Conservation (phyloP, 2,888 invertebrate genomes). For the Hypercompe scribonia region DNA sequence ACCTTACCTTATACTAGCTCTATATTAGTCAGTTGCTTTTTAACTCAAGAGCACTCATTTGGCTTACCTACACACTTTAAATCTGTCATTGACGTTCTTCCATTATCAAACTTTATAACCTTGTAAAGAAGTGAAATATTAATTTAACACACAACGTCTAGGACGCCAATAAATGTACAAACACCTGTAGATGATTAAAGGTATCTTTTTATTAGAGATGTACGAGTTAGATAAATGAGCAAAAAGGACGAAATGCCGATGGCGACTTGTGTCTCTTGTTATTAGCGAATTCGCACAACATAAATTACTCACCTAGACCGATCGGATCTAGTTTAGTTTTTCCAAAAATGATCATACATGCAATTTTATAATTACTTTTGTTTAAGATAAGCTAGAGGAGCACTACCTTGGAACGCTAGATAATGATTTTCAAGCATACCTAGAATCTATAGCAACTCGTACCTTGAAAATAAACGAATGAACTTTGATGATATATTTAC, state of each 20-base stretch:
- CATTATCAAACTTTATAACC: slow-evolving; percentile 3
- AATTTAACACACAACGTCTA: slow-evolving; percentile 4
- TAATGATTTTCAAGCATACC: not conserved
- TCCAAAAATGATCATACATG: not conserved
- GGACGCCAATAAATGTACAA: slow-evolving; percentile 1
- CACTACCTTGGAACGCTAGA: not conserved
- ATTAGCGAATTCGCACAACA: not conserved
- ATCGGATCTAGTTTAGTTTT: not conserved
- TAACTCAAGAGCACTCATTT: not conserved
- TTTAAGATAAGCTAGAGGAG: not conserved
- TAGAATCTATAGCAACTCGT: not conserved
- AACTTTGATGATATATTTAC: not conserved
- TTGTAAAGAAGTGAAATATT: not conserved
- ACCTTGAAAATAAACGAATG: not conserved
- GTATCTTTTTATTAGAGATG: not conserved
- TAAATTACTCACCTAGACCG: not conserved
- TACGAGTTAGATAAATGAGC: not conserved
- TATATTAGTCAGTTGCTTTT: not conserved
- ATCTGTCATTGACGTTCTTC: not conserved
- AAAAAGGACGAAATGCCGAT: not conserved
- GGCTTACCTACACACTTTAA: not conserved
- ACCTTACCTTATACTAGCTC: not conserved
- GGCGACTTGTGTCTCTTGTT: not conserved
- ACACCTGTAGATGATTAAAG: not conserved
- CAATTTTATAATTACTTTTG: not conserved